phyloP scores from a whole-genome alignment of 2,888 invertebrate species.

The Bellardia bayeri region DNA sequence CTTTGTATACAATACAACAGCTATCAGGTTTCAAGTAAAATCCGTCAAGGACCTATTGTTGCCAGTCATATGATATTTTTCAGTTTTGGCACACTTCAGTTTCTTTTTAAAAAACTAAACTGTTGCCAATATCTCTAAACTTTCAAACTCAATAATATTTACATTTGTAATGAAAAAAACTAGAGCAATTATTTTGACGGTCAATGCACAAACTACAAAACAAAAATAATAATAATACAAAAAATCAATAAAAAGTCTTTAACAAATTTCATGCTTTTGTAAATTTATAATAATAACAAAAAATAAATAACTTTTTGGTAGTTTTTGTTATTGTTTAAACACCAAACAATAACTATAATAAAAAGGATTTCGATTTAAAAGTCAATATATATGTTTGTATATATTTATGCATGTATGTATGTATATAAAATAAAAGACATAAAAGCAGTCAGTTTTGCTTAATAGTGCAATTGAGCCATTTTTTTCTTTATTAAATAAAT shows the following conservation, averaged over 20 bases:
- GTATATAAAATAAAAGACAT: background rate
- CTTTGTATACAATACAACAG: too few species aligned
- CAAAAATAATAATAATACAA: background rate
- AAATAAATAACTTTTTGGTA: background rate
- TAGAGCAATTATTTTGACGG: slow-evolving; percentile 57
- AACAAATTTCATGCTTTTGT: slow-evolving; percentile 53
- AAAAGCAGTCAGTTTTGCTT: background rate
- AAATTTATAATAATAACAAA: slow-evolving; percentile 8
- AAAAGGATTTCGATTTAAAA: slow-evolving; percentile 9
- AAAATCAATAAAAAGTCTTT: slow-evolving; percentile 28
- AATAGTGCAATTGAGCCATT: slow-evolving; percentile 43
- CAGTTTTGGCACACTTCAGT: too few species aligned
- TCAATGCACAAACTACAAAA: slow-evolving; percentile 33
- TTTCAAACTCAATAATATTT: slow-evolving; percentile 4
- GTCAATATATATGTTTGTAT: background rate
- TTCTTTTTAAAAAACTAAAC: too few species aligned
- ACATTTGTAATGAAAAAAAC: background rate
- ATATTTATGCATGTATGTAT: background rate
- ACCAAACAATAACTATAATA: background rate
- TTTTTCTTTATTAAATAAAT: slow-evolving; percentile 38
- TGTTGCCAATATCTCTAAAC: too few species aligned
- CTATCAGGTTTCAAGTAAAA: too few species aligned
- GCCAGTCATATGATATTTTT: too few species aligned
- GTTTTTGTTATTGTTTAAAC: slow-evolving; percentile 19
- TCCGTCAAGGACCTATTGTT: too few species aligned